phyloP scores from a whole-genome alignment of 37 sponge, comb jelly and placozoan genomes.

The Beroe ovata region DNA sequence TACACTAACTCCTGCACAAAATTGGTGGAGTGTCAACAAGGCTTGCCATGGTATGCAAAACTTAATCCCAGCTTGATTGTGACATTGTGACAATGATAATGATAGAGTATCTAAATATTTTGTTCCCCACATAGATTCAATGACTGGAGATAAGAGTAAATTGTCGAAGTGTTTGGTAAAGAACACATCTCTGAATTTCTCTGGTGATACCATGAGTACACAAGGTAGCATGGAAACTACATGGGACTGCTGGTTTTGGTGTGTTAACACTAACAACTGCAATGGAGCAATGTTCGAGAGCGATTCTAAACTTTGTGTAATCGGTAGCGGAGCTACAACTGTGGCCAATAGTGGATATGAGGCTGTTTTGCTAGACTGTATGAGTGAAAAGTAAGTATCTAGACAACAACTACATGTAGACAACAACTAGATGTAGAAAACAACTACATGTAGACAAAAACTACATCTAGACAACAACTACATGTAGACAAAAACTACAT shows the following conservation, averaged over 20 bases:
- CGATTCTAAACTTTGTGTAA: neutral
- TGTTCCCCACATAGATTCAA: neutral
- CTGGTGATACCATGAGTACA: neutral
- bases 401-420: too few relatives aligned
- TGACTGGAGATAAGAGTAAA: slow-evolving; percentile 11
- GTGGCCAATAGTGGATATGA: neutral
- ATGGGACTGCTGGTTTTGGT: slow-evolving; percentile 35
- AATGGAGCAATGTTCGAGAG: neutral
- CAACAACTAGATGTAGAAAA: too few relatives aligned
- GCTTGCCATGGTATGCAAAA: slow-evolving; percentile 41
- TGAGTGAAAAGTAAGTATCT: neutral
- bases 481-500: too few relatives aligned
- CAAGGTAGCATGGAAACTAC: neutral
- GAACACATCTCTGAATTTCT: neutral
- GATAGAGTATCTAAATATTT: too few relatives aligned
- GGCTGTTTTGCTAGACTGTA: neutral
- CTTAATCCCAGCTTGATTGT: neutral
- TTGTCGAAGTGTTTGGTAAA: neutral
- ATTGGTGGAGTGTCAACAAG: neutral
- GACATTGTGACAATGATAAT: neutral
- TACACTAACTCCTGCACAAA: neutral
- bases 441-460: too few relatives aligned
- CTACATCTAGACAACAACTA: too few relatives aligned
- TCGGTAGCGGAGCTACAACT: neutral
- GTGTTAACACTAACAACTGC: slow-evolving; percentile 5